phyloP scores from a whole-genome alignment of 1,140 invertebrate species.

The Halotydeus destructor region DNA sequence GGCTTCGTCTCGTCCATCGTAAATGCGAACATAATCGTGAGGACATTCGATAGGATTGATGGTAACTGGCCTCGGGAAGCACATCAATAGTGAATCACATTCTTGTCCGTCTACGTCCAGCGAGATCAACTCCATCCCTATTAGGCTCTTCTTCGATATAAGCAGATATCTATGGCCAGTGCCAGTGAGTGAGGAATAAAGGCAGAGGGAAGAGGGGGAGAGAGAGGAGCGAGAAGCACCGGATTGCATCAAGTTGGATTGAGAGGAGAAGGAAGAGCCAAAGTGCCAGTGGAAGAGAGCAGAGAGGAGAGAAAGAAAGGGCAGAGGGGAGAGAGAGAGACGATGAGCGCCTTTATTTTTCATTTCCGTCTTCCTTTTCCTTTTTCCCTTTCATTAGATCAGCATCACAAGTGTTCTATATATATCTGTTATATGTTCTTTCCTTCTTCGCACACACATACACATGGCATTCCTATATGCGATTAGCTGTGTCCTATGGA shows the following conservation, averaged over 20 bases:
- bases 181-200: not conserved
- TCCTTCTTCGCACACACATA: no score
- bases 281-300: not conserved
- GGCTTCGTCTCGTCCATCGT: constrained; percentile 67
- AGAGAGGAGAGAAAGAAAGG: not conserved
- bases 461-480: no score
- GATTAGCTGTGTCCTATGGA: no score
- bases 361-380: not conserved
- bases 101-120: constrained; percentile 80
- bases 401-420: no score
- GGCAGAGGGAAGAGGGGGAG: not conserved
- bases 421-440: no score
- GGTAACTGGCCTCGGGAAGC: constrained; percentile 62
- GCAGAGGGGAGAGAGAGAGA: not conserved
- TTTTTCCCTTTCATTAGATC: not conserved
- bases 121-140: constrained; percentile 15
- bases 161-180: constrained; percentile 12
- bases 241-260: no score
- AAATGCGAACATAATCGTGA: constrained; percentile 67
- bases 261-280: no score
- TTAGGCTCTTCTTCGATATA: constrained; percentile 15
- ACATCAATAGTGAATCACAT: constrained; percentile 83
- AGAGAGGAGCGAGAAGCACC: no score
- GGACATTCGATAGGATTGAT: constrained; percentile 45
- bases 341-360: not conserved